These are phyloP conservation scores for Campoletis sonorensis DNA, from an alignment of 1,140 invertebrate species.

Conservation along the genomic window DNA sequence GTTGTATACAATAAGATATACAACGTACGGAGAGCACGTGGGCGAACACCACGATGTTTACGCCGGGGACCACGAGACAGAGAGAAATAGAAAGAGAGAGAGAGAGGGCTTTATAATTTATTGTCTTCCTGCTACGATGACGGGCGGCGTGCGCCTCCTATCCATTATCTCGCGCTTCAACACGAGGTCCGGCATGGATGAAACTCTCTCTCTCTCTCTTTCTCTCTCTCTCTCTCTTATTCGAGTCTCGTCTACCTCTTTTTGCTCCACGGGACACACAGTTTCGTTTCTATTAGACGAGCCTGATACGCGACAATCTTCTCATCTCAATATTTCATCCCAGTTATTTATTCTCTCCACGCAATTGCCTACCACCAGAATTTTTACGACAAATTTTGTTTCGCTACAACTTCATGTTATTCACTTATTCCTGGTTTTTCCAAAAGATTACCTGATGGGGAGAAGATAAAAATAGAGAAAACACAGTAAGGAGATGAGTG, in stretches of 20 bases:
- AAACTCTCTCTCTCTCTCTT: conserved; percentile 16
- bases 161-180: conserved; percentile 46
- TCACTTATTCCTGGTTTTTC: not conserved
- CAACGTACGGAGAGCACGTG: conserved; percentile 22
- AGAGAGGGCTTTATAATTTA: conserved; percentile 71
- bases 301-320: not conserved
- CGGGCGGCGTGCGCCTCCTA: conserved; percentile 64
- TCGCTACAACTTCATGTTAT: not conserved
- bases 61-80: conserved; percentile 29
- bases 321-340: conserved; percentile 20
- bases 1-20: conserved; percentile 20
- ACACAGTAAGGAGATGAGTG: not conserved
- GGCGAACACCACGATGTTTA: conserved; percentile 40
- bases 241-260: conserved; percentile 5
- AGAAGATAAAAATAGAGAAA: not conserved
- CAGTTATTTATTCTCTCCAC: conserved; percentile 24
- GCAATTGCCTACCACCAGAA: conserved; percentile 12
- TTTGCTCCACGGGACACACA: not conserved
- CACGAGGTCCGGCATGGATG: conserved; percentile 32
- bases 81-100: conserved; percentile 49
- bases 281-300: conserved; percentile 37
- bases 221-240: conserved; percentile 11
- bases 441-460: not conserved
- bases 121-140: conserved; percentile 68
- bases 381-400: conserved; percentile 5